Evolutionary conservation across 2,113 vertebrate genomes (phyloP), one percentile per base, ranked within the genome.

Genomic region (Chaetodon auriga): DNA sequence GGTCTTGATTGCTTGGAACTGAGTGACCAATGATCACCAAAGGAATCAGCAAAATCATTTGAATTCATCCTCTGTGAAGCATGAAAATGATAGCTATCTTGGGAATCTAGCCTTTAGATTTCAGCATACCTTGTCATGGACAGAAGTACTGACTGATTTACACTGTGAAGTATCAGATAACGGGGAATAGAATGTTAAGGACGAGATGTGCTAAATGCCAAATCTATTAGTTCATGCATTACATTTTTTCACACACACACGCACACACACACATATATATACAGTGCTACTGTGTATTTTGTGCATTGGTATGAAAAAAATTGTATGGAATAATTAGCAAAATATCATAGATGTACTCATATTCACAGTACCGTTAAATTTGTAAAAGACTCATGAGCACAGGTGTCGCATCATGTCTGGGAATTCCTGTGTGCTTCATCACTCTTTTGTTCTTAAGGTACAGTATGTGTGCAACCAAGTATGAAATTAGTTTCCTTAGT

Each of bases 401-500:
- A 55, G n/a, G 21, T n/a, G 21, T 49, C 53, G 11, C n/a, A 35
- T 49, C 15, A 18, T 10, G 60, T 35, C 49, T 63, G 55, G 57
- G 51, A 63, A 25, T 60, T 16, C 3, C 18, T 41, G 55, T 69
- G 58, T 19, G 13, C 74, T 82, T 71, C 49, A 43, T 68, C 38
- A 38, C 38, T 38, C 38, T n/a, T n/a, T n/a, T n/a, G n/a, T n/a
- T n/a, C n/a, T n/a, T n/a, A n/a, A n/a, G n/a, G n/a, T n/a, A n/a
- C n/a, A n/a, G 80, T 83, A 65, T 83, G 80, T 64, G 80, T 73
- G 76, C 55, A 55, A 66, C 83, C 73, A 78, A 89, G 46, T 83
- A 77, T 83, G 80, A 89, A 81, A 89, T 86, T 80, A 82, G 62
- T 54, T 86, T 80, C 65, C 80, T 86, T 69, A 61, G 23, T 68